Evolutionary conservation across 2,797 vertebrate genomes (phyloP).

Genomic region (Pipistrellus nathusii): DNA sequence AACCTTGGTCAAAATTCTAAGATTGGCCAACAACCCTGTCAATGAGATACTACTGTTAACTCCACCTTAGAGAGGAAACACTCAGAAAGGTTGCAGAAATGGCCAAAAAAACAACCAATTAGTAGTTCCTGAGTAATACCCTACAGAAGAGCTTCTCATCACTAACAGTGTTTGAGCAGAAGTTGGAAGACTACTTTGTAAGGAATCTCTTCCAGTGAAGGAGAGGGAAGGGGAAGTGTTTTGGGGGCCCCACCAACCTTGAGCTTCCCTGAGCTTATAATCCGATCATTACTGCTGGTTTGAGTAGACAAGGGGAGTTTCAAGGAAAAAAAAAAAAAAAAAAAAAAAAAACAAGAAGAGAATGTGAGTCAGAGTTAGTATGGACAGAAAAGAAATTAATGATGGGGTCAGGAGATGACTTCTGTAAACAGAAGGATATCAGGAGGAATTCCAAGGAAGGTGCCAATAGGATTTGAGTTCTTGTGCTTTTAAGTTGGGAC

Average conservation of each 20-base stretch:
- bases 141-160: neutral
- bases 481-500: neutral
- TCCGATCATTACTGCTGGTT: neutral
- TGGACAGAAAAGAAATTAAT: neutral
- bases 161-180: neutral
- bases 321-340: constrained; percentile 10
- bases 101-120: neutral
- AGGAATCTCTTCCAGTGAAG: neutral
- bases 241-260: neutral
- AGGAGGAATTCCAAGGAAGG: neutral
- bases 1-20: neutral
- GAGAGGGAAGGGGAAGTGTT: neutral
- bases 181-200: neutral
- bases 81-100: neutral
- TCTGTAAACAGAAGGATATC: neutral
- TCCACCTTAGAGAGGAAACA: neutral
- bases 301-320: neutral
- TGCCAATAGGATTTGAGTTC: neutral
- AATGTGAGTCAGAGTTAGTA: neutral
- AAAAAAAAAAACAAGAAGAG: neutral
- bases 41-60: neutral
- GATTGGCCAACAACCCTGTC: neutral
- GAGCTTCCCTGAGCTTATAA: neutral
- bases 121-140: neutral
- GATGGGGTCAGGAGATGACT: neutral